Conservation (phyloP, 2,797 vertebrate genomes). For the Rachycentron canadum region DNA sequence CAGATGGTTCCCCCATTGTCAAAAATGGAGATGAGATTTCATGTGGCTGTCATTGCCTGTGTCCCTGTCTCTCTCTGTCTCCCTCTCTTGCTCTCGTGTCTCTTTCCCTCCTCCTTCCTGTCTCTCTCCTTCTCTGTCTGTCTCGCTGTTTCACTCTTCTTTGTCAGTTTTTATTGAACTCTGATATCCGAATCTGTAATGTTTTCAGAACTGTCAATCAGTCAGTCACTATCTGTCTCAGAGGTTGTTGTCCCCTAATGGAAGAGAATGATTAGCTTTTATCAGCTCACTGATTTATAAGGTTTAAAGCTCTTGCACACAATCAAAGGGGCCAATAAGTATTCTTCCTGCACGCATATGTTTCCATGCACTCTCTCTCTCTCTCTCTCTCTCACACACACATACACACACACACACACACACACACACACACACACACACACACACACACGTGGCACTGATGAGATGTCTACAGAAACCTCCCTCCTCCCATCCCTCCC, state of each 20-base stretch:
- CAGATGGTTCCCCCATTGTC: constrained; percentile 87
- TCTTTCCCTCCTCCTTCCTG: constrained; percentile 66
- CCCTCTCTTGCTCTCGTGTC: constrained; percentile 51
- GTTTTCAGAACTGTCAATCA: constrained; percentile 80
- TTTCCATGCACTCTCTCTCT: constrained; percentile 31
- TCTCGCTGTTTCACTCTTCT: constrained; percentile 73
- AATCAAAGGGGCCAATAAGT: constrained; percentile 76
- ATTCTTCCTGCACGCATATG: constrained; percentile 64
- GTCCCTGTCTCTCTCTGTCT: constrained; percentile 71
- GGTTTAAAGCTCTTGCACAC: constrained; percentile 65
- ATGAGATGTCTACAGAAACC: constrained; percentile 67
- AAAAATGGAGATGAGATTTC: constrained; percentile 89
- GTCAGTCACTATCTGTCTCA: constrained; percentile 73
- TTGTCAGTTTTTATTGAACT: constrained; percentile 82
- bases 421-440: constrained; percentile 2
- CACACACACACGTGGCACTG: constrained; percentile 51
- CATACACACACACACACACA: constrained; percentile 36
- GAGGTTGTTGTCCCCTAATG: constrained; percentile 80
- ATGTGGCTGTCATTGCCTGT: constrained; percentile 85
- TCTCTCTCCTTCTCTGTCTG: constrained; percentile 63
- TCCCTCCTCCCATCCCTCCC: constrained; percentile 46
- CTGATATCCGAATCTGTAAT: constrained; percentile 75
- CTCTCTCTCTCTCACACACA: constrained; percentile 14
- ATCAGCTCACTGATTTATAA: constrained; percentile 70
- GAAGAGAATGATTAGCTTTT: constrained; percentile 75